A percentile compares a stretch with the other conserved stretches of the same genome.
phyloP scores from a whole-genome alignment of 1,140 invertebrate species.

The Drosophila auraria region DNA sequence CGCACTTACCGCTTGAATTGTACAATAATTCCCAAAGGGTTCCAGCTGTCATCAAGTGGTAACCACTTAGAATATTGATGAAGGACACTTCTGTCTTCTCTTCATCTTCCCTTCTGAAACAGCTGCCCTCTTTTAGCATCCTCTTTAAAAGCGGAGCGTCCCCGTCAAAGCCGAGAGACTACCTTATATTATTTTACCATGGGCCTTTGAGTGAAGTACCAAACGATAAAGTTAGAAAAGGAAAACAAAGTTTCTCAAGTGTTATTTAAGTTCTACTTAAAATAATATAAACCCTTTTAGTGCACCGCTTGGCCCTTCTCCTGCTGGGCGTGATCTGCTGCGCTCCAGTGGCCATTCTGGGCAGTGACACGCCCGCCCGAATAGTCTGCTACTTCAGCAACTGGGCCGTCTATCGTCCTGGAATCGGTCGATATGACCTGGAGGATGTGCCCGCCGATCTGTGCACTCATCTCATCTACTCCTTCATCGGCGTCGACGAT shows the following conservation, averaged over 20 bases:
- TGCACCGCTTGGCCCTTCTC: slow-evolving; percentile 44
- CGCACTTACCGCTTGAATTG: too few relatives aligned
- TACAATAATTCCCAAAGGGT: too few relatives aligned
- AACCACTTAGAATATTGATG: too few relatives aligned
- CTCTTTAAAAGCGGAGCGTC: too few relatives aligned
- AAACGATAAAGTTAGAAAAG: not conserved
- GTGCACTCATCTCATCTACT: slow-evolving; percentile 95
- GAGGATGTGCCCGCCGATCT: slow-evolving; percentile 93
- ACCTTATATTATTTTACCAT: too few relatives aligned
- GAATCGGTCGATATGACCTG: slow-evolving; percentile 91
- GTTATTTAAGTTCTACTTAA: not conserved
- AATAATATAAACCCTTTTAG: slow-evolving; percentile 11
- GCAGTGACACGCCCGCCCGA: slow-evolving; percentile 85
- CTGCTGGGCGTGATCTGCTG: slow-evolving; percentile 44
- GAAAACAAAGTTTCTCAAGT: not conserved
- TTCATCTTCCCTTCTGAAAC: too few relatives aligned
- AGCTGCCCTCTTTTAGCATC: too few relatives aligned
- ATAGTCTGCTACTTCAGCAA: slow-evolving; percentile 96
- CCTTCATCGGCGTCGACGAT: slow-evolving; percentile 94
- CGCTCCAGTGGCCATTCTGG: slow-evolving; percentile 21
- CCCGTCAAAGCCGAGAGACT: too few relatives aligned
- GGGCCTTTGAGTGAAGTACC: not conserved
- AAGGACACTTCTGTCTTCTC: too few relatives aligned
- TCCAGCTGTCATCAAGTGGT: too few relatives aligned
- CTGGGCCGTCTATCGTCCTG: slow-evolving; percentile 95